phyloP scores from a whole-genome alignment of 2,797 vertebrate genomes.

The Ctenopoma kingsleyae region DNA sequence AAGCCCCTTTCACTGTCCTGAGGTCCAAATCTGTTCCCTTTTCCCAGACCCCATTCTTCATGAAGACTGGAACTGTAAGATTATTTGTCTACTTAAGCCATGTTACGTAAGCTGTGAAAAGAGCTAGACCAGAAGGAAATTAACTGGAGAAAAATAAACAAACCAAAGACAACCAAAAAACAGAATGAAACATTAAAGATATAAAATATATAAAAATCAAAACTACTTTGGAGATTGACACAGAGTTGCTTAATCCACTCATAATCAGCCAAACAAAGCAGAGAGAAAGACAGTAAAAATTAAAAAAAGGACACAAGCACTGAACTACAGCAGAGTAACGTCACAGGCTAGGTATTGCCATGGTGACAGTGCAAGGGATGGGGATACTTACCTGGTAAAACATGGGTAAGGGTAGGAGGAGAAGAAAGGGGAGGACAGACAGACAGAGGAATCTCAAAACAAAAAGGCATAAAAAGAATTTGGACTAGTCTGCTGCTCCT shows the following conservation, averaged over 20 bases:
- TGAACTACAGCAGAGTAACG: conserved; percentile 99
- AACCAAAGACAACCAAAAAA: conserved; percentile 85
- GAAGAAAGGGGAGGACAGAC: conserved; percentile 68
- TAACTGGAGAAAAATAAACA: conserved; percentile 90
- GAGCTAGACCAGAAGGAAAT: conserved; percentile 97
- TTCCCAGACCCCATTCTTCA: conserved; percentile 39
- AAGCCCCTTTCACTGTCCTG: conserved; percentile 38
- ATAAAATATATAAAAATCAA: conserved; percentile 86
- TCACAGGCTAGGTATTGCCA: conserved; percentile 93
- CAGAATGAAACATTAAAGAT: conserved; percentile 90
- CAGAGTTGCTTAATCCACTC: conserved; percentile 97
- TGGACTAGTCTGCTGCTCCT: conserved; percentile 86
- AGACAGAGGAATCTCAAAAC: conserved; percentile 81
- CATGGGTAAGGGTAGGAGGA: conserved; percentile 77
- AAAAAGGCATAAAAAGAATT: conserved; percentile 83
- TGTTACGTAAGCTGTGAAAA: conserved; percentile 97
- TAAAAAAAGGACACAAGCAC: conserved; percentile 94
- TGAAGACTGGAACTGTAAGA: conserved; percentile 28
- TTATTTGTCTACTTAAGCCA: conserved; percentile 43
- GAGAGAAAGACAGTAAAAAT: conserved; percentile 90
- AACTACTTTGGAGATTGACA: conserved; percentile 95
- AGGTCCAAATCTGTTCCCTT: conserved; percentile 43
- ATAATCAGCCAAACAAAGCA: conserved; percentile 99
- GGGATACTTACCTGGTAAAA: conserved; percentile 93
- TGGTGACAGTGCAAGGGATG: conserved; percentile 93